Conservation (phyloP, 2,797 vertebrate species). For the Pyrocephalus nanus region DNA sequence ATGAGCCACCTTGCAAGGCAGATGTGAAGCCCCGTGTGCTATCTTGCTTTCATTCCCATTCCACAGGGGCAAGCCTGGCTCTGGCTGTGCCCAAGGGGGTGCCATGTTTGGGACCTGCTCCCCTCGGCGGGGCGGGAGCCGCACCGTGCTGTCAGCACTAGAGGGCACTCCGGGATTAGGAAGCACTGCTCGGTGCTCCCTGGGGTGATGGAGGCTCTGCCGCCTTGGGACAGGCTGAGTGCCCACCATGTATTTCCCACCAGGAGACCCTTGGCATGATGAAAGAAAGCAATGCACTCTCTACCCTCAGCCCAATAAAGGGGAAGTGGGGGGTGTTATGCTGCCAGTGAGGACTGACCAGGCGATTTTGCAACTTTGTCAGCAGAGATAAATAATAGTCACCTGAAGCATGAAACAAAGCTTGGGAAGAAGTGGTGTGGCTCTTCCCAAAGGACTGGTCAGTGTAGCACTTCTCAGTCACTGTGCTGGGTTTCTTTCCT, state of each 20-base stretch:
- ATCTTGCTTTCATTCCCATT: rapidly evolving
- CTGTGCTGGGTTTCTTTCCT: neutral
- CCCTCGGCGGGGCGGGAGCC: neutral
- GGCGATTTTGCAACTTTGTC: neutral
- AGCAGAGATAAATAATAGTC: neutral
- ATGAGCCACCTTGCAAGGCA: rapidly evolving
- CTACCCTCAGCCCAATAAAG: rapidly evolving
- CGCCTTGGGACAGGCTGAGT: too few relatives aligned
- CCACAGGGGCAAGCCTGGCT: too few relatives aligned
- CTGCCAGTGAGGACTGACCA: neutral
- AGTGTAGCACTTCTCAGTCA: neutral
- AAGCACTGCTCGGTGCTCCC: rapidly evolving
- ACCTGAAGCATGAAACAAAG: neutral
- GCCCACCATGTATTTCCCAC: rapidly evolving
- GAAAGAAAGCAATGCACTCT: rapidly evolving
- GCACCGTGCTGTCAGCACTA: neutral
- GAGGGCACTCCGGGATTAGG: slow-evolving; percentile 38
- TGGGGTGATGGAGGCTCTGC: rapidly evolving
- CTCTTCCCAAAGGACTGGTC: neutral
- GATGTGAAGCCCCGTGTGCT: neutral
- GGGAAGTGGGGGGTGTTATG: rapidly evolving
- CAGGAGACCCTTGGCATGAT: rapidly evolving
- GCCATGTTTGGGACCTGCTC: neutral
- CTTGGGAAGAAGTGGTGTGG: neutral
- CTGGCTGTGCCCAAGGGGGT: neutral